These are phyloP conservation scores for Drosophila rhopaloa DNA, from an alignment of 1,140 invertebrate genomes.

Conservation along the genomic window DNA sequence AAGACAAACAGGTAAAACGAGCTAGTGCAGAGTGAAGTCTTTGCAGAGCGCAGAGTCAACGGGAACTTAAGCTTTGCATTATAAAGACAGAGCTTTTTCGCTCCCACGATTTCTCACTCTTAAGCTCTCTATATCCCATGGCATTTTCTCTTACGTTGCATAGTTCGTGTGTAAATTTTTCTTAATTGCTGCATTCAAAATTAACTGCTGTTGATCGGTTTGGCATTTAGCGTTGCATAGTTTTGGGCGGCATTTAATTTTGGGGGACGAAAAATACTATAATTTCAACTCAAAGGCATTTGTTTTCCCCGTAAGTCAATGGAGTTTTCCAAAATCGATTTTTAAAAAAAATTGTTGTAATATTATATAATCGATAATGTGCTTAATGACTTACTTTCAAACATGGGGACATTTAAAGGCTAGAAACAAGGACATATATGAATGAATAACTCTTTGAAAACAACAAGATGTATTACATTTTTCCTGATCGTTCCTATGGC, in stretches of 20 bases:
- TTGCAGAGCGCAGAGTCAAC: slow-evolving; percentile 43
- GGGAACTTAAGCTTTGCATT: slow-evolving; percentile 65
- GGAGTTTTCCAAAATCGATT: no score
- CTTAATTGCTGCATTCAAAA: slow-evolving; percentile 76
- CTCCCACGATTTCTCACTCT: neutral
- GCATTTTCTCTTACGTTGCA: slow-evolving; percentile 42
- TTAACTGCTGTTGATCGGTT: slow-evolving; percentile 45
- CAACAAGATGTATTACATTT: no score
- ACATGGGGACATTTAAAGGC: no score
- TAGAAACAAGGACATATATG: no score
- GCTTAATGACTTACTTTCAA: no score
- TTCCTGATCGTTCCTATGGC: no score
- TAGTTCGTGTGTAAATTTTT: slow-evolving; percentile 54
- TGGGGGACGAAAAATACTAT: no score
- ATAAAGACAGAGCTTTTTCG: slow-evolving; percentile 22
- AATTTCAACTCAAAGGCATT: neutral
- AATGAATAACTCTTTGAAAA: no score
- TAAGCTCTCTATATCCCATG: neutral
- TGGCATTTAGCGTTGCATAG: slow-evolving; percentile 52
- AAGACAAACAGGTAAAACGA: slow-evolving; percentile 75
- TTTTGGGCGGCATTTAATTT: slow-evolving; percentile 58
- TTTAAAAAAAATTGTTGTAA: no score
- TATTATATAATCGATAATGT: no score
- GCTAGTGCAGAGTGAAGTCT: slow-evolving; percentile 53
- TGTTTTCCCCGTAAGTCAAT: neutral